phyloP scores from a whole-genome alignment of 2,888 invertebrate genomes.

The Drosophila planitibia region DNA sequence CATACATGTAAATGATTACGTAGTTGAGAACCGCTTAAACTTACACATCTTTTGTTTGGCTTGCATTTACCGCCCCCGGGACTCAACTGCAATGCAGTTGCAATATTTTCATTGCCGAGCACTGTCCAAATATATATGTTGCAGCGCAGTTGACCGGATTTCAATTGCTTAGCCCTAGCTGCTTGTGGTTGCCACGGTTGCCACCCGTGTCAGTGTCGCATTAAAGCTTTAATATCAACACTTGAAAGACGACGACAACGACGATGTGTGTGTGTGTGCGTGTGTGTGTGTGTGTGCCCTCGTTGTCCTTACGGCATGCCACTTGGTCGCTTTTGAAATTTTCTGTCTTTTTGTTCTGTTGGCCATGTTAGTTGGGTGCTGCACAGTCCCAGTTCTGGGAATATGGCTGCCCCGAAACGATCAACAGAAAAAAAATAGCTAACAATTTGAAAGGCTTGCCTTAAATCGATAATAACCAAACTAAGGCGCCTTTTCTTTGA shows the following conservation, averaged over 20 bases:
- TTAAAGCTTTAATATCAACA: conserved; percentile 64
- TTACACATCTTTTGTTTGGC: conserved; percentile 54
- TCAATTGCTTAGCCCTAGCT: conserved; percentile 24
- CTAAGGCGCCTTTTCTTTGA: neutral
- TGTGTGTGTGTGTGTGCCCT: conserved; percentile 12
- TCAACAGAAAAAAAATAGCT: neutral
- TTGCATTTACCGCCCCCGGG: conserved; percentile 29
- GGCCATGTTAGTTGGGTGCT: conserved; percentile 55
- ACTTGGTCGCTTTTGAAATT: conserved; percentile 31
- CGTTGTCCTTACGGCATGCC: conserved; percentile 32
- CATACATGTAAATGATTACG: conserved; percentile 8
- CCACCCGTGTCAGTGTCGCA: conserved; percentile 34
- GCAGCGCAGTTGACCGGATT: conserved; percentile 50
- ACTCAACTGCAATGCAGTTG: conserved; percentile 74
- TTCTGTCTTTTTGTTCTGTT: conserved; percentile 13
- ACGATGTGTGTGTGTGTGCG: neutral
- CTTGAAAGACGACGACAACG: conserved; percentile 49
- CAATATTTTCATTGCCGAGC: conserved; percentile 61
- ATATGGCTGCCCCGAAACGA: neutral
- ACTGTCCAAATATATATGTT: conserved; percentile 28
- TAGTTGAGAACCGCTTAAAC: conserved; percentile 33
- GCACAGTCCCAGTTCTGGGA: conserved; percentile 13
- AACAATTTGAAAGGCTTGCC: conserved; percentile 2
- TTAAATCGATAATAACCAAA: neutral
- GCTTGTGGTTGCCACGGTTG: neutral